phyloP scores from a whole-genome alignment of 2,888 invertebrate genomes.

The Anthoptus insignis region DNA sequence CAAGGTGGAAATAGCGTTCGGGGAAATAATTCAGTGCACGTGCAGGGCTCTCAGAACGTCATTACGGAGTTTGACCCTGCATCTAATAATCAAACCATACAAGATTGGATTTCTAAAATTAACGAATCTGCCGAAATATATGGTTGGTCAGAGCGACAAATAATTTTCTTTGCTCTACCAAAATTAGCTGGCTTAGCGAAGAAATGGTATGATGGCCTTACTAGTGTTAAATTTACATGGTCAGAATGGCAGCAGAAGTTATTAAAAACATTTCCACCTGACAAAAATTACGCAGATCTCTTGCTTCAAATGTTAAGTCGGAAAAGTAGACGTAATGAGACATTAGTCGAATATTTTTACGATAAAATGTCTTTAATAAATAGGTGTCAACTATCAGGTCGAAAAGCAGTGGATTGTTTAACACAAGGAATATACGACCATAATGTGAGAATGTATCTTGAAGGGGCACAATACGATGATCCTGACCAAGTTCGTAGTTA shows the following conservation, averaged over 20 bases:
- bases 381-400: slow-evolving; percentile 35
- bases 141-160: slow-evolving; percentile 44
- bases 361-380: slow-evolving; percentile 40
- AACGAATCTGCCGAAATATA: slow-evolving; percentile 45
- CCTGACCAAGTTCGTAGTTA: slow-evolving; percentile 22
- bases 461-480: slow-evolving; percentile 24
- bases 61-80: slow-evolving; percentile 42
- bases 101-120: slow-evolving; percentile 42
- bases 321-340: slow-evolving; percentile 41
- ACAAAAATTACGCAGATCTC: slow-evolving; percentile 45
- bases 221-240: slow-evolving; percentile 41
- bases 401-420: slow-evolving; percentile 39
- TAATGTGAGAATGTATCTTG: slow-evolving; percentile 29
- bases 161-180: slow-evolving; percentile 43
- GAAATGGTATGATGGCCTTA: slow-evolving; percentile 47
- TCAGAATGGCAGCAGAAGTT: slow-evolving; percentile 46
- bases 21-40: background rate
- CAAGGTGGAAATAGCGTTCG: background rate
- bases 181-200: slow-evolving; percentile 47
- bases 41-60: slow-evolving; percentile 31
- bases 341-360: slow-evolving; percentile 44
- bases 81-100: slow-evolving; percentile 30
- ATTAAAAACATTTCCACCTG: slow-evolving; percentile 44
- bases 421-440: slow-evolving; percentile 36
- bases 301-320: slow-evolving; percentile 43